phyloP scores from a whole-genome alignment of 2,888 invertebrate genomes.

The Pimpla rufipes region DNA sequence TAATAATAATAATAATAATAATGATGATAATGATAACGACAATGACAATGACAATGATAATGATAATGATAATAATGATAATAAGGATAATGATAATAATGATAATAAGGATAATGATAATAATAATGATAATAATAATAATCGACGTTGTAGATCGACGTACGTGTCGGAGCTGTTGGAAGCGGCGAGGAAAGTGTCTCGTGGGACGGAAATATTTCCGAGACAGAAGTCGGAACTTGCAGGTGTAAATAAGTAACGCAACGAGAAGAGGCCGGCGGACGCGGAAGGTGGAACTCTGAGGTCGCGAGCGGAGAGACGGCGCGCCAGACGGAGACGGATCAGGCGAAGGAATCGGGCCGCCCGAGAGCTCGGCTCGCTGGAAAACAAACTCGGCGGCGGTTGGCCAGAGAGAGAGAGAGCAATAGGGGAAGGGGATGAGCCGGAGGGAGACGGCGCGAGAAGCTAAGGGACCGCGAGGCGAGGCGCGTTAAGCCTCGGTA shows the following conservation, averaged over 20 bases:
- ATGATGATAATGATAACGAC: too few species aligned
- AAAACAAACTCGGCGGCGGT: constrained; percentile 14
- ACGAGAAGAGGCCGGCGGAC: constrained; percentile 20
- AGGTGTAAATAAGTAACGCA: constrained; percentile 11
- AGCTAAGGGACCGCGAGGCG: constrained; percentile 27
- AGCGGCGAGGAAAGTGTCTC: neutral
- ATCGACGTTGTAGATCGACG: too few species aligned
- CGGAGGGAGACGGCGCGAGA: constrained; percentile 4
- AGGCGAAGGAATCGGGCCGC: constrained; percentile 34
- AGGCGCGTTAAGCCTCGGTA: constrained; percentile 49
- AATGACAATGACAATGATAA: too few species aligned
- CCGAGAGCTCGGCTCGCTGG: constrained; percentile 24
- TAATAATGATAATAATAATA: too few species aligned
- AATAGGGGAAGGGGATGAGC: neutral
- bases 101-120: too few species aligned
- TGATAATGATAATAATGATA: too few species aligned
- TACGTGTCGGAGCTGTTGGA: too few species aligned
- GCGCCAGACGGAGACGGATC: constrained; percentile 43
- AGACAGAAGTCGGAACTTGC: neutral
- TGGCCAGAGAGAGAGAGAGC: neutral
- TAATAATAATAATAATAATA: too few species aligned
- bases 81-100: too few species aligned
- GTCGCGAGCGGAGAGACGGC: constrained; percentile 24
- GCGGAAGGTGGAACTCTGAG: neutral
- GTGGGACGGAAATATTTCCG: neutral